A percentile compares a stretch with the other conserved stretches of the same genome.
Conservation (phyloP, 1,140 invertebrate species). For the Whitmania pigra region DNA sequence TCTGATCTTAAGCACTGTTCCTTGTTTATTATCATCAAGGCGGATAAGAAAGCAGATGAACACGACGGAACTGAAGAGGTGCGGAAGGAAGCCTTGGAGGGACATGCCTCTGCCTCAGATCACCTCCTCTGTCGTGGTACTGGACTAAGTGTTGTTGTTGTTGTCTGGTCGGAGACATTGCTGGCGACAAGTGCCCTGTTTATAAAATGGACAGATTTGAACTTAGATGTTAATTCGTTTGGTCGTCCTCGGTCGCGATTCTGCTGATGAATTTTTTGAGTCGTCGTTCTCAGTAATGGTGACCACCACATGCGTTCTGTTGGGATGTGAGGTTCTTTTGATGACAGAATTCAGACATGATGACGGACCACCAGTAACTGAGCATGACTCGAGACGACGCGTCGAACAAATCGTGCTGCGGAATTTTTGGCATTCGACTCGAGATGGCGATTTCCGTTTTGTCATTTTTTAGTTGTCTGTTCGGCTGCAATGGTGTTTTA, state of each 20-base stretch:
- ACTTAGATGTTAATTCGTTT: neutral
- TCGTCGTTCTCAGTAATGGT: neutral
- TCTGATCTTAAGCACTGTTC: no score
- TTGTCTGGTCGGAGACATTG: neutral
- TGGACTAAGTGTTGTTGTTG: neutral
- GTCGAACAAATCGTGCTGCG: no score
- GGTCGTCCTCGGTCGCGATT: neutral
- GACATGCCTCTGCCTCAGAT: neutral
- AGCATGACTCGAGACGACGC: no score
- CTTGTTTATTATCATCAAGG: neutral
- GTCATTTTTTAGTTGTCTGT: no score
- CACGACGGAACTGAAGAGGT: neutral
- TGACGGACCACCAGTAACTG: no score
- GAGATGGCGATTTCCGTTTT: no score
- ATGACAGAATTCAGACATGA: no score
- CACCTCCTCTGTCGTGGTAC: neutral
- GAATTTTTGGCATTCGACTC: no score
- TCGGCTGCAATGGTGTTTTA: no score
- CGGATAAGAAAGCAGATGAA: constrained; percentile 4
- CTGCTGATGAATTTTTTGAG: constrained; percentile 8
- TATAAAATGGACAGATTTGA: neutral
- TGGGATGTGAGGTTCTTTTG: no score
- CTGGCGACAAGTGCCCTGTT: neutral
- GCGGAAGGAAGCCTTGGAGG: constrained; percentile 8
- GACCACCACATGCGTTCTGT: no score